Evolutionary conservation across 2,113 vertebrate species (phyloP), one percentile per base, ranked within the genome.

Genomic region (Corydoras maculifer): DNA sequence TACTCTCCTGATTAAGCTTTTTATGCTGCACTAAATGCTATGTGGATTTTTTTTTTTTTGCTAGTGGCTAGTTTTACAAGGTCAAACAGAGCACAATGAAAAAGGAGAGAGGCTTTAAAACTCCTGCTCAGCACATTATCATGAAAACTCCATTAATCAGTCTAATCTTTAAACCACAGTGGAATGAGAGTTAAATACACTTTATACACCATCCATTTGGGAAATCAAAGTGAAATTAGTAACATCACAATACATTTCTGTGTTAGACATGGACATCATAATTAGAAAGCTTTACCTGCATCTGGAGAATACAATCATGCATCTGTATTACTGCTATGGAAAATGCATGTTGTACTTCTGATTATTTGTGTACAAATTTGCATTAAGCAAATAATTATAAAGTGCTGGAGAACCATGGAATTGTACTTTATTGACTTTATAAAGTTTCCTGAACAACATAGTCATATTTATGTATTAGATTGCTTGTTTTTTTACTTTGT

Each of bases 31-130:
- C 13, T 51, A 8, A 3, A 65, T 9, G 5, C 30, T 58, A 13
- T 8, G 25, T 59, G 50, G 31, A 25, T 9, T 48, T 48, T 58
- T 13, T 35, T 25, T 80, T 78, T 79, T 25, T 82, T 68, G 72
- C 64, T 25, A 62, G 76, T 29, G 25, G 58, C 48, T 62, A 59
- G 54, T 70, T 31, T 31, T 49, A 62, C 70, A 79, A 76, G 59
- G 71, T 76, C 35, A 66, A 25, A 49, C 9, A 51, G 57, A 48
- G 8, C 14, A 3, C 10, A 61, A 12, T 48, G 62, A 48, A 58
- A 35, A 10, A 25, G 68, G 13, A 50, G 43, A 29, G 18, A 64
- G 10, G n/a, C 3, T 13, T 49, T 59, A 59, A 59, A 59, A 15
- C 8, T 59, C 57, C 10, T 14, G n/a, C 29, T 66, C 25, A 15